Conservation (phyloP, 1,140 invertebrate species). For the Diploscapter pachys region DNA sequence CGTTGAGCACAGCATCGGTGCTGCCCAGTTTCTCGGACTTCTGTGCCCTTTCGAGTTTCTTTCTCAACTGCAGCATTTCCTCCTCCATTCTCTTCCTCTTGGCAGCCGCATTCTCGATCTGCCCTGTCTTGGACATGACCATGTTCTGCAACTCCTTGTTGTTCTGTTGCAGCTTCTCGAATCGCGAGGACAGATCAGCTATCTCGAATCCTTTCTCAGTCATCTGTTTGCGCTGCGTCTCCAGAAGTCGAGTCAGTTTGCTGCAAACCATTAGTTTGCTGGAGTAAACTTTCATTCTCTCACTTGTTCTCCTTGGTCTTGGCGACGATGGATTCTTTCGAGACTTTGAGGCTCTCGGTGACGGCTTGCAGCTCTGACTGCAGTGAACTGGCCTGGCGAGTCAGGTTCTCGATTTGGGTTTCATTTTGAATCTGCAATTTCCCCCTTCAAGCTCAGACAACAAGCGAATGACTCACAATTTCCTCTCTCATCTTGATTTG, state of each 20-base stretch:
- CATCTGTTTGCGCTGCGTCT: constrained; percentile 6
- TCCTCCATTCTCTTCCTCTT: constrained; percentile 93
- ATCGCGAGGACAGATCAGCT: neutral
- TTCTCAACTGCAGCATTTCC: constrained; percentile 82
- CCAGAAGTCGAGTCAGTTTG: constrained; percentile 61
- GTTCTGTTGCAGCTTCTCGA: constrained; percentile 73
- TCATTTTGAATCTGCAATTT: neutral
- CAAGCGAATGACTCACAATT: constrained; percentile 7
- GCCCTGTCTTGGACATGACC: constrained; percentile 87
- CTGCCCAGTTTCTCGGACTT: constrained; percentile 94
- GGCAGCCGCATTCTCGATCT: constrained; percentile 87
- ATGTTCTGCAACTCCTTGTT: constrained; percentile 89
- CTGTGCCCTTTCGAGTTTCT: constrained; percentile 84
- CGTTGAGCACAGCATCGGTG: constrained; percentile 93
- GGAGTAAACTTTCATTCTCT: constrained; percentile 37
- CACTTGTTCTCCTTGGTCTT: constrained; percentile 38
- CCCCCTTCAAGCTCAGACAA: neutral
- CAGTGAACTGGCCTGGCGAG: neutral
- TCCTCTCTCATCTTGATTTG: constrained; percentile 86
- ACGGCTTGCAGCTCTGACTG: neutral
- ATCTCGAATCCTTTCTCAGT: constrained; percentile 6
- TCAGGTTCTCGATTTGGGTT: neutral
- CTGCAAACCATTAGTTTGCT: constrained; percentile 60
- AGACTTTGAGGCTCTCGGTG: neutral
- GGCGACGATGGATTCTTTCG: neutral